Conservation (phyloP, 2,113 vertebrate genomes). For the Pogonocichla stellata region DNA sequence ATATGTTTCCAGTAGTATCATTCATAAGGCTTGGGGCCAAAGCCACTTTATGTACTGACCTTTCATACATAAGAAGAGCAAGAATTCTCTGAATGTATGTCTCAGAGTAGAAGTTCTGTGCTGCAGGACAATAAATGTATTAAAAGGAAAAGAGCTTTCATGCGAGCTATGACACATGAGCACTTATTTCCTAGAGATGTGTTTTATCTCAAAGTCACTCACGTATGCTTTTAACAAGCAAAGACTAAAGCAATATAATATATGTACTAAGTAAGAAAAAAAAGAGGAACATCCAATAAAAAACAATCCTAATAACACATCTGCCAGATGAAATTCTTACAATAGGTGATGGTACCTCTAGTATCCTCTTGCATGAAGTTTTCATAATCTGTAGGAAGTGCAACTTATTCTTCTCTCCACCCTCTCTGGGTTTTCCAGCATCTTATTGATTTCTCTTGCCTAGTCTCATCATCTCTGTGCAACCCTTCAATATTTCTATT, state of each 20-base stretch:
- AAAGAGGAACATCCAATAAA: not conserved
- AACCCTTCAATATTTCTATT: not conserved
- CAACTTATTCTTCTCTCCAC: not conserved
- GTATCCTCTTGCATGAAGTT: not conserved
- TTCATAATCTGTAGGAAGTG: not conserved
- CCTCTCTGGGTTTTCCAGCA: not conserved
- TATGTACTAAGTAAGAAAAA: not conserved
- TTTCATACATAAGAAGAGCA: not conserved
- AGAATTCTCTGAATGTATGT: not conserved
- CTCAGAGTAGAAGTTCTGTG: not conserved
- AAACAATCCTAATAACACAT: not conserved
- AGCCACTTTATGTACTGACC: not conserved
- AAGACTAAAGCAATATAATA: not conserved
- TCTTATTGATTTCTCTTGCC: not conserved
- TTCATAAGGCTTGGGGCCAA: not conserved
- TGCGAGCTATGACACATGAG: not conserved
- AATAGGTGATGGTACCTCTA: not conserved
- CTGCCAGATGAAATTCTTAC: not conserved
- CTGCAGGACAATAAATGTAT: not conserved
- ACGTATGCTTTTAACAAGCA: not conserved
- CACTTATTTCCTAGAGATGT: not conserved
- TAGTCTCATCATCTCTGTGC: not conserved
- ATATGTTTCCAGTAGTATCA: not conserved
- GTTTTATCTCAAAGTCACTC: not conserved
- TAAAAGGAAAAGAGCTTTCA: not conserved